Conservation (phyloP, 2,113 vertebrate genomes). For the Oreochromis aureus region DNA sequence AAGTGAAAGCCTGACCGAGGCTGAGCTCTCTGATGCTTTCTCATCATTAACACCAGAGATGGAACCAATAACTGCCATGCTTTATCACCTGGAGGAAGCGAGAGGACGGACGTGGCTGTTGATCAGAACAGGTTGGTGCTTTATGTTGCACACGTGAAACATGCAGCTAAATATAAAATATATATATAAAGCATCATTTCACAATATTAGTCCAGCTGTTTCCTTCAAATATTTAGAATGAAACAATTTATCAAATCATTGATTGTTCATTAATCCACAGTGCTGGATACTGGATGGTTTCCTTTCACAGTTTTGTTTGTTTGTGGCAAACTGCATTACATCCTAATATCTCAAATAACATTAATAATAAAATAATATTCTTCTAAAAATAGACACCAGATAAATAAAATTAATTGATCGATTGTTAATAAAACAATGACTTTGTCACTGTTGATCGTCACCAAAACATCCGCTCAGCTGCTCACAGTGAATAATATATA, state of each 20-base stretch:
- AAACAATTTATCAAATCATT: fast-evolving
- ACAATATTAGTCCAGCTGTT: neutral
- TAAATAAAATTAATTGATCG: neutral
- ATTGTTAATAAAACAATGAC: neutral
- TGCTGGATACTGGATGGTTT: neutral
- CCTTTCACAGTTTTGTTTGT: neutral
- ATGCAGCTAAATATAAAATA: neutral
- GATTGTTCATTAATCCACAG: neutral
- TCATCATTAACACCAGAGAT: conserved; percentile 42
- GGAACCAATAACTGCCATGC: conserved; percentile 39
- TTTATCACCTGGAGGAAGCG: neutral
- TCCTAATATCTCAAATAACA: neutral
- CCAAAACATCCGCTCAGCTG: neutral
- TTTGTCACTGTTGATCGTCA: neutral
- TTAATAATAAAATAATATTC: neutral
- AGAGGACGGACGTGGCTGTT: neutral
- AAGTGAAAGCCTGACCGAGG: conserved; percentile 52
- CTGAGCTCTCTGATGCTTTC: conserved; percentile 19
- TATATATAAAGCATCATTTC: neutral
- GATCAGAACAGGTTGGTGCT: neutral
- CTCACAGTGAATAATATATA: neutral
- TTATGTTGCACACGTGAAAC: neutral
- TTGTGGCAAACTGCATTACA: neutral
- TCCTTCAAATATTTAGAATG: neutral
- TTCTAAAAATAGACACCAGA: neutral